Base-by-base conservation (phyloP, 2,888 invertebrate genomes). In the Lithophane socia region DNA sequence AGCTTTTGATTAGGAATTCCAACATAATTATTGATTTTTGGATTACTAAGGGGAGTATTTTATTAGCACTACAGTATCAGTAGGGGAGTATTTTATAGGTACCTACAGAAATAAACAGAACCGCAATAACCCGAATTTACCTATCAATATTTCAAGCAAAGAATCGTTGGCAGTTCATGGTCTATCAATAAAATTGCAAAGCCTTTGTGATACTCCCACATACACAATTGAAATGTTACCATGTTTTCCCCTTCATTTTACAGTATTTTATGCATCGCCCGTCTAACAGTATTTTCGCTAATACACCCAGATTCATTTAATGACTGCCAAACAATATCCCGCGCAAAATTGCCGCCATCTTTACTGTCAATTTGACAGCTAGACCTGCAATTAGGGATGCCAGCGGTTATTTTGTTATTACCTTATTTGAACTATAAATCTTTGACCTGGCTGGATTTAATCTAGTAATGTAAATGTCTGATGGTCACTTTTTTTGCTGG, bases 341-440 rank as follows among this genome's bases (percentile, higher is more conserved):
- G 66, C 64, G 29, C 60, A 42, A 80, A 83, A 70, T 65, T 68
- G 80, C 86, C 89, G 88, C 88, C 89, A 89, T 89, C 90, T 92
- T 91, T 83, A 87, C 90, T 91, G 90, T 87, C 90, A 90, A 90
- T 90, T 91, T 91, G 89, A 89, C 83, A 89, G 86, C 44, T 66
- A 70, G 73, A 75, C 63, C 70, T 77, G 58, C 66, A 64, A 47
- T 71, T 74, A 91, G 90, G 91, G 90, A 73, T 89, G 87, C 65
- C 88, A 76, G 74, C 56, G 16, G 37, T 61, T 24, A 61, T 68
- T 61, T 77, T 61, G 18, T 42, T 37, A 68, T 76, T 68, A 64
- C 58, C 61, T 4, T 56, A 24, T 47, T 79, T 49, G 13, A 68
- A 69, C 61, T 73, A 49, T 75, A 77, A 58, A 66, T 70, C 12